These are phyloP conservation scores for Andrena bucephala DNA, from an alignment of 2,888 invertebrate genomes.

Conservation along the genomic window DNA sequence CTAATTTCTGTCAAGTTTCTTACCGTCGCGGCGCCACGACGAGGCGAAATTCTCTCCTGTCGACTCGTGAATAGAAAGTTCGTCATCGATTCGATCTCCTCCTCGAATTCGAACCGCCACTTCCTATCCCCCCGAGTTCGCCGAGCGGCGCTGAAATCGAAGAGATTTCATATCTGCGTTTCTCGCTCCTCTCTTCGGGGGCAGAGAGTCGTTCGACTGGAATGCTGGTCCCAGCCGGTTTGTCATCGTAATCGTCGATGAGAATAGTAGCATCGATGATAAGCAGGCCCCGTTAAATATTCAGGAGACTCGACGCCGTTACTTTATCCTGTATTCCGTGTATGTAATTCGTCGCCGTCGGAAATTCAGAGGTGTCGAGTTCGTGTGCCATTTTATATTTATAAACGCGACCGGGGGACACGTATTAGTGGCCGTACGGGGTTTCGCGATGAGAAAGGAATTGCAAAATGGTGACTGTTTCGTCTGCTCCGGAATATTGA, in stretches of 20 bases:
- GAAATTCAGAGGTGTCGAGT: slow-evolving; percentile 9
- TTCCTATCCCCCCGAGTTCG: background rate
- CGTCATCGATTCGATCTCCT: slow-evolving; percentile 38
- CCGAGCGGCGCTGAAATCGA: background rate
- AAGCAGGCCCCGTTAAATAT: slow-evolving; percentile 39
- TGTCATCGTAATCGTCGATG: slow-evolving; percentile 35
- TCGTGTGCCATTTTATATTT: slow-evolving; percentile 24
- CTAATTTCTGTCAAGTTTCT: slow-evolving; percentile 71
- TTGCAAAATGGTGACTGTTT: background rate
- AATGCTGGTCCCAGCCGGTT: slow-evolving; percentile 22
- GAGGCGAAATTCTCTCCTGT: slow-evolving; percentile 16
- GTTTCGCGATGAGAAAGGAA: background rate
- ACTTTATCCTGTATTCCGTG: slow-evolving; percentile 35
- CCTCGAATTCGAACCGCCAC: background rate
- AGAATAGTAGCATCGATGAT: slow-evolving; percentile 41
- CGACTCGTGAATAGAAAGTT: slow-evolving; percentile 56
- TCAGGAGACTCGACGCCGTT: slow-evolving; percentile 20
- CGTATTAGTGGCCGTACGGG: background rate
- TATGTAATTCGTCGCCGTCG: slow-evolving; percentile 27
- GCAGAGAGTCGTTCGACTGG: background rate
- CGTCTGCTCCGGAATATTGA: background rate
- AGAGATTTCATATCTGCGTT: background rate
- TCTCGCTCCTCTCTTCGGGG: background rate
- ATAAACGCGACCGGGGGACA: slow-evolving; percentile 15
- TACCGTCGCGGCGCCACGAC: slow-evolving; percentile 26